Percentiles rank a stretch among this genome's conserved stretches.
These are phyloP conservation scores for Alligator mississippiensis DNA, from an alignment of 2,113 vertebrate species.

Conservation along the genomic window DNA sequence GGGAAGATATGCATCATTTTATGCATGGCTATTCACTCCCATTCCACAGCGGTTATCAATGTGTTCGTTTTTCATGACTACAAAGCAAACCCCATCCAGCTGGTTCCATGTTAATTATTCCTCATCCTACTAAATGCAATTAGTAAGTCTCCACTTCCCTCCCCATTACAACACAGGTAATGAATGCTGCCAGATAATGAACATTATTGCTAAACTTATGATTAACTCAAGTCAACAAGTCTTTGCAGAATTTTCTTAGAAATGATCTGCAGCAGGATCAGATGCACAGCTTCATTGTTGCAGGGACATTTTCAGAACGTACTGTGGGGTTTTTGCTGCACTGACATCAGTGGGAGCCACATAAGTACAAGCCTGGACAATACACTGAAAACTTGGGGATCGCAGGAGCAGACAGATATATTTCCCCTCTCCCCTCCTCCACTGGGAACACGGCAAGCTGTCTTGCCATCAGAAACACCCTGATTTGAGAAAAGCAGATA, in stretches of 20 bases:
- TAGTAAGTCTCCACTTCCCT: neutral
- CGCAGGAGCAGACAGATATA: neutral
- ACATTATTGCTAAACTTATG: neutral
- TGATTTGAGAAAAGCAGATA: no score
- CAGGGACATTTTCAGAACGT: neutral
- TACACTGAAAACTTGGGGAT: neutral
- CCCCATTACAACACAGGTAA: neutral
- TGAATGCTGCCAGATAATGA: neutral
- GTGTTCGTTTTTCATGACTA: neutral
- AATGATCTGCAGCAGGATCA: neutral
- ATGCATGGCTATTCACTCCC: neutral
- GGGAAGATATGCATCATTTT: neutral
- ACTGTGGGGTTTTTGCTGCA: neutral
- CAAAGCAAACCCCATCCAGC: neutral
- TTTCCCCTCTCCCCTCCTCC: no score
- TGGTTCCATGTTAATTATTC: neutral
- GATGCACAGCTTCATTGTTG: neutral
- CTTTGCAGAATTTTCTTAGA: neutral
- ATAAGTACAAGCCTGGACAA: neutral
- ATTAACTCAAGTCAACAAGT: neutral
- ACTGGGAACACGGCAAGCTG: no score
- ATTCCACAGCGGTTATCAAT: neutral
- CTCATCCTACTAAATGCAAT: neutral
- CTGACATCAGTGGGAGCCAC: neutral
- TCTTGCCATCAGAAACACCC: no score